Conservation (phyloP, 2,797 vertebrate species). For the Malurus leucopterus region DNA sequence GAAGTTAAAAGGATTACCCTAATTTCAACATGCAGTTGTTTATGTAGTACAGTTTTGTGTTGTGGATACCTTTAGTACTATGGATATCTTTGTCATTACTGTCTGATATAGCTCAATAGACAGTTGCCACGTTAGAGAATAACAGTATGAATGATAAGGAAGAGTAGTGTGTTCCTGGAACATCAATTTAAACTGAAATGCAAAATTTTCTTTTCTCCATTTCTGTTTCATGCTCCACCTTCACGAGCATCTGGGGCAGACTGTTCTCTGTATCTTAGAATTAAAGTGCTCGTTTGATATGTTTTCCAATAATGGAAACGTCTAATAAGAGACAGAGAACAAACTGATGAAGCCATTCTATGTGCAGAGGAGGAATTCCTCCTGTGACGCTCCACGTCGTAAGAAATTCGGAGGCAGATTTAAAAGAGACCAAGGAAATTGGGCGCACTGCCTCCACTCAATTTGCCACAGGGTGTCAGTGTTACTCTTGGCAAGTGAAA, state of each 20-base stretch:
- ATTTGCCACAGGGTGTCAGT: conserved; percentile 26
- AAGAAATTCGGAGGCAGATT: neutral
- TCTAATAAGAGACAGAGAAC: neutral
- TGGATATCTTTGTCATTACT: neutral
- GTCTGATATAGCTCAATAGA: neutral
- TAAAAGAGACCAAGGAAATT: neutral
- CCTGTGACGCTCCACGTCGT: neutral
- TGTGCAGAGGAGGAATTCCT: neutral
- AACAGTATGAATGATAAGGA: neutral
- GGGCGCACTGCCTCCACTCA: too few species aligned
- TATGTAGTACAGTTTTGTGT: neutral
- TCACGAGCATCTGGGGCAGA: neutral
- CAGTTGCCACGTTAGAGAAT: neutral
- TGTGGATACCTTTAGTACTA: neutral
- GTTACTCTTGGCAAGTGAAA: neutral
- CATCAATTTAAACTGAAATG: neutral
- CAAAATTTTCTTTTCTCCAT: neutral
- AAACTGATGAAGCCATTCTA: neutral
- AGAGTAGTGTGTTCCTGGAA: neutral
- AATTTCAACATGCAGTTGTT: neutral
- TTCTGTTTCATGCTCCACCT: neutral
- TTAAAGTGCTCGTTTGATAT: neutral
- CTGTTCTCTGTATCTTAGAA: neutral
- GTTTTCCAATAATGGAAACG: neutral
- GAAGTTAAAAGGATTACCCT: neutral